Percentiles rank a stretch among this genome's conserved stretches.
Conservation (phyloP, 2,888 invertebrate species). For the Archaeoteleia sp. region DNA sequence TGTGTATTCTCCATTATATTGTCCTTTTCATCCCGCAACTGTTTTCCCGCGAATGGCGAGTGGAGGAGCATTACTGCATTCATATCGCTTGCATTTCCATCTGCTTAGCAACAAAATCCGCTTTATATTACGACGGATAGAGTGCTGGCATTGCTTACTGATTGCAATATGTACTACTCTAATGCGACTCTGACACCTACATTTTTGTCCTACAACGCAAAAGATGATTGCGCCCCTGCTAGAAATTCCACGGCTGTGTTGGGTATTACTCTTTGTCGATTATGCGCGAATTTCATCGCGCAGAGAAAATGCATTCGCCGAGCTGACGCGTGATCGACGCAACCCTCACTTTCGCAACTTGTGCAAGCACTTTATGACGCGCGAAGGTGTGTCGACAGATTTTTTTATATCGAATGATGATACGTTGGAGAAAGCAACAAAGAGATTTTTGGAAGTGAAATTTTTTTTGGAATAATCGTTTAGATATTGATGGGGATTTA, state of each 20-base stretch:
- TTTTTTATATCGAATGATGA: slow-evolving; percentile 36
- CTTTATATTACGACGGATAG: slow-evolving; percentile 68
- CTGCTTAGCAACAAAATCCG: slow-evolving; percentile 71
- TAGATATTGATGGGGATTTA: too few relatives aligned
- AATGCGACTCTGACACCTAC: slow-evolving; percentile 44
- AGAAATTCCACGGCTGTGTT: slow-evolving; percentile 30
- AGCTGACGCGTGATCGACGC: slow-evolving; percentile 49
- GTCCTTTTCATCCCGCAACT: too few relatives aligned
- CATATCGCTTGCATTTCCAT: slow-evolving; percentile 66
- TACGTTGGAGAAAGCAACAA: slow-evolving; percentile 30
- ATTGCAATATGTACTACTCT: slow-evolving; percentile 54
- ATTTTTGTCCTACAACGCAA: slow-evolving; percentile 44
- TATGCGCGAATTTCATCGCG: slow-evolving; percentile 44
- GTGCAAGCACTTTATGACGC: slow-evolving; percentile 48
- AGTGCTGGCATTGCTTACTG: slow-evolving; percentile 56
- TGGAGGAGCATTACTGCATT: slow-evolving; percentile 65
- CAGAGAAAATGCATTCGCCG: slow-evolving; percentile 46
- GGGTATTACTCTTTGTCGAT: slow-evolving; percentile 53
- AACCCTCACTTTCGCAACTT: slow-evolving; percentile 44
- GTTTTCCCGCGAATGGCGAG: slow-evolving; percentile 53
- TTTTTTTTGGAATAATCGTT: too few relatives aligned
- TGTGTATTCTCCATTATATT: too few relatives aligned
- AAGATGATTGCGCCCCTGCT: slow-evolving; percentile 29
- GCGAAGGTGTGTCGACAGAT: slow-evolving; percentile 37
- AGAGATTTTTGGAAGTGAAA: too few relatives aligned